Percentiles rank a stretch among this genome's conserved stretches.
Evolutionary conservation across 2,888 invertebrate genomes (phyloP).

Genomic region (Thymelicus acteon): DNA sequence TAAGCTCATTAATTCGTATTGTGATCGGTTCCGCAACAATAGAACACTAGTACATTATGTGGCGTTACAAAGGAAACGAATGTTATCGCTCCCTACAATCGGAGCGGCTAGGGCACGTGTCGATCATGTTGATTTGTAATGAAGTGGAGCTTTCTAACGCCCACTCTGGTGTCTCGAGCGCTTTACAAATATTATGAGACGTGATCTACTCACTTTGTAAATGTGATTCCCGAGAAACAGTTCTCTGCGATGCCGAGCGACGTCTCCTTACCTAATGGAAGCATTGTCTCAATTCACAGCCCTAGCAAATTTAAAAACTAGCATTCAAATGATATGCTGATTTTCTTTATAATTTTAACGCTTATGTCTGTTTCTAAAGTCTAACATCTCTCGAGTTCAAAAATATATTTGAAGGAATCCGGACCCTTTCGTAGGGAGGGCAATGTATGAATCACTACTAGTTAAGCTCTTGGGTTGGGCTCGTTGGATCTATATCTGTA

Average conservation of each 20-base stretch:
- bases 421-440: no score
- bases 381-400: no score
- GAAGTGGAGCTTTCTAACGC: conserved; percentile 15
- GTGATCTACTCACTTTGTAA: no score
- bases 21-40: conserved; percentile 9
- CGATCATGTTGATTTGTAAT: conserved; percentile 12
- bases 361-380: no score
- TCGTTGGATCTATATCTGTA: no score
- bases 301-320: no score
- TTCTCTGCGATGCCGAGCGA: not conserved
- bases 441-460: no score
- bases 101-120: conserved; percentile 11
- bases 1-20: conserved; percentile 19
- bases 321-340: no score
- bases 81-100: conserved; percentile 12
- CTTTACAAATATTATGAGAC: conserved; percentile 2
- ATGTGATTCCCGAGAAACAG: not conserved
- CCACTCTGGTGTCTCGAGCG: conserved; percentile 3
- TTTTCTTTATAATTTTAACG: no score
- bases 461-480: no score
- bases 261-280: not conserved
- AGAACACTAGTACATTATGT: conserved; percentile 6
- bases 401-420: no score
- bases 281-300: no score
- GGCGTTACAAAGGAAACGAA: conserved; percentile 10